These are phyloP conservation scores for Helostoma temminkii DNA, from an alignment of 2,797 vertebrate genomes.

Conservation along the genomic window DNA sequence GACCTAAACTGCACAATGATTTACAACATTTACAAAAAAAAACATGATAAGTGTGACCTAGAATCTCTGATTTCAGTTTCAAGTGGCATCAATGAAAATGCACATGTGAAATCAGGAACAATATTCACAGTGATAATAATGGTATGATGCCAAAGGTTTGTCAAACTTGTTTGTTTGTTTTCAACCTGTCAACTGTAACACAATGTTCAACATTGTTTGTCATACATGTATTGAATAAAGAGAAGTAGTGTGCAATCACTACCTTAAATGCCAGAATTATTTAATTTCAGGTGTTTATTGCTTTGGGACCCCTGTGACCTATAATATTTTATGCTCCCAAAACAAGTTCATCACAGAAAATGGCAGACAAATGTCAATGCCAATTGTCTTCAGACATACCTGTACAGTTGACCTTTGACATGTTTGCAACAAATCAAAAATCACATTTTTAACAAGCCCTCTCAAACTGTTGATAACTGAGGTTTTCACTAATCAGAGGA, in stretches of 20 bases:
- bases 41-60: neutral
- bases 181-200: no score
- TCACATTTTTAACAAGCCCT: slow-evolving; percentile 36
- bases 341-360: slow-evolving; percentile 55
- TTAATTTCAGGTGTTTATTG: slow-evolving; percentile 56
- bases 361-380: slow-evolving; percentile 63
- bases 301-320: slow-evolving; percentile 61
- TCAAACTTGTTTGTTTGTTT: slow-evolving; percentile 23
- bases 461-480: slow-evolving; percentile 34
- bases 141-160: slow-evolving; percentile 4
- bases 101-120: slow-evolving; percentile 15
- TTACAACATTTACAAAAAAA: neutral
- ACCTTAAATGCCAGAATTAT: slow-evolving; percentile 34
- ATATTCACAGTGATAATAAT: slow-evolving; percentile 41
- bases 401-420: slow-evolving; percentile 54
- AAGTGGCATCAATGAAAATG: slow-evolving; percentile 3
- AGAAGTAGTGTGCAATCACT: slow-evolving; percentile 2
- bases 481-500: slow-evolving; percentile 24
- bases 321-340: slow-evolving; percentile 42
- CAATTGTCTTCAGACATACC: slow-evolving; percentile 50
- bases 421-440: slow-evolving; percentile 49
- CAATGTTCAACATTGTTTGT: no score
- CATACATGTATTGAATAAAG: slow-evolving; percentile 20
- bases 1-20: slow-evolving; percentile 12
- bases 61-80: slow-evolving; percentile 4